Percentiles rank a stretch among this genome's conserved stretches.
phyloP scores from a whole-genome alignment of 2,797 vertebrate genomes.

The Potorous gilbertii region DNA sequence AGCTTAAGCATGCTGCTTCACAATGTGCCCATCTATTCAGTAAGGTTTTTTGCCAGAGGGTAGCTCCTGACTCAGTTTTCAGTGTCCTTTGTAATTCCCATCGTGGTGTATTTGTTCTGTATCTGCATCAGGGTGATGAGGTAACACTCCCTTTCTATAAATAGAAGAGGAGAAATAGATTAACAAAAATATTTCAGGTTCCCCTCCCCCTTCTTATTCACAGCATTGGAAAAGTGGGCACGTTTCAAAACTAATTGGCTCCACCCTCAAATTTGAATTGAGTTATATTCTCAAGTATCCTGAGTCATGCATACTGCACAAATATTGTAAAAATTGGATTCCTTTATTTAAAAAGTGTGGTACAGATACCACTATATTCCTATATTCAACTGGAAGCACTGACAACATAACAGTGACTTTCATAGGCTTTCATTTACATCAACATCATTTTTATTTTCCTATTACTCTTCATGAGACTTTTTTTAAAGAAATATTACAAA shows the following conservation, averaged over 20 bases:
- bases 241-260: constrained; percentile 57
- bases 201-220: constrained; percentile 8
- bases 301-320: constrained; percentile 44
- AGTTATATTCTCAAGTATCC: constrained; percentile 56
- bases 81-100: constrained; percentile 51
- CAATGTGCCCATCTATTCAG: not conserved
- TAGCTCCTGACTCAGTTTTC: constrained; percentile 57
- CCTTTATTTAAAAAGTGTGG: constrained; percentile 60
- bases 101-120: constrained; percentile 41
- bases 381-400: constrained; percentile 3
- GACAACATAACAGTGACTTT: not conserved
- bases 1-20: constrained; percentile 21
- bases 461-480: not conserved
- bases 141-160: constrained; percentile 60
- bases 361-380: constrained; percentile 60
- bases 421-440: constrained; percentile 1
- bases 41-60: constrained; percentile 48
- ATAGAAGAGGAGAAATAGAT: constrained; percentile 63
- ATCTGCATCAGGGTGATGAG: constrained; percentile 27
- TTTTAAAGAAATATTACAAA: constrained; percentile 24
- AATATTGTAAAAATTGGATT: constrained; percentile 61
- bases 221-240: constrained; percentile 38
- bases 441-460: not conserved
- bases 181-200: constrained; percentile 46
- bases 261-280: constrained; percentile 58